Conservation (phyloP, 1,140 invertebrate genomes). For the Dendroctonus ponderosae region DNA sequence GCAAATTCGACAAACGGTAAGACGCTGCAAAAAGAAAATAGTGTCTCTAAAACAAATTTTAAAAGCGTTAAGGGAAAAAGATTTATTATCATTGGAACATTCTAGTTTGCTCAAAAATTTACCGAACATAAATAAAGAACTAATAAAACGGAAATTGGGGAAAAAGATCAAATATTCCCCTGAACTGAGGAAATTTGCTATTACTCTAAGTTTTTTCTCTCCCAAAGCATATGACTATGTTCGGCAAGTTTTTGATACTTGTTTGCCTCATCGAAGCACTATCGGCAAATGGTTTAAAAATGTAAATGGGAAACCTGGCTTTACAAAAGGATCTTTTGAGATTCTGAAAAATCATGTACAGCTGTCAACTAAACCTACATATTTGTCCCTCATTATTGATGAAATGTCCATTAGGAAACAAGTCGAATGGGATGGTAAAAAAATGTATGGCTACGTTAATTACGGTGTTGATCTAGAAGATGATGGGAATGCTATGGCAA, state of each 20-base stretch:
- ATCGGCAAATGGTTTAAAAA: conserved; percentile 25
- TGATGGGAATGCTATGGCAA: conserved; percentile 8
- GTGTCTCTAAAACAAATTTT: conserved; percentile 7
- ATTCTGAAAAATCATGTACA: conserved; percentile 11
- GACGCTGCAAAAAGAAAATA: conserved; percentile 9
- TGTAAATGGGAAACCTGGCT: conserved; percentile 23
- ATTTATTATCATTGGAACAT: conserved; percentile 22
- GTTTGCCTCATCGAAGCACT: conserved; percentile 22
- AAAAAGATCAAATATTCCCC: conserved; percentile 5
- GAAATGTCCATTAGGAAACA: conserved; percentile 25
- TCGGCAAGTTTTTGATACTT: conserved; percentile 19
- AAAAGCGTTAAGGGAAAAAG: conserved; percentile 8
- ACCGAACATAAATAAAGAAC: background rate
- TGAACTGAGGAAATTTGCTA: conserved; percentile 16
- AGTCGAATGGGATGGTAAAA: conserved; percentile 15
- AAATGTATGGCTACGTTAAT: conserved; percentile 28
- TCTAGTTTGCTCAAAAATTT: conserved; percentile 10
- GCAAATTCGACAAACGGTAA: background rate
- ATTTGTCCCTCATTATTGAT: conserved; percentile 14
- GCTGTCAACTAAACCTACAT: conserved; percentile 1
- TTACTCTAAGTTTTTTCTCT: conserved; percentile 25
- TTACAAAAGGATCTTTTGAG: conserved; percentile 10
- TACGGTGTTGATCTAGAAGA: conserved; percentile 1
- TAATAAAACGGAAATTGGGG: conserved; percentile 1
- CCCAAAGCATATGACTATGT: conserved; percentile 28